Evolutionary conservation across 2,113 vertebrate species (phyloP).

Genomic region (Ploceus nigricollis): DNA sequence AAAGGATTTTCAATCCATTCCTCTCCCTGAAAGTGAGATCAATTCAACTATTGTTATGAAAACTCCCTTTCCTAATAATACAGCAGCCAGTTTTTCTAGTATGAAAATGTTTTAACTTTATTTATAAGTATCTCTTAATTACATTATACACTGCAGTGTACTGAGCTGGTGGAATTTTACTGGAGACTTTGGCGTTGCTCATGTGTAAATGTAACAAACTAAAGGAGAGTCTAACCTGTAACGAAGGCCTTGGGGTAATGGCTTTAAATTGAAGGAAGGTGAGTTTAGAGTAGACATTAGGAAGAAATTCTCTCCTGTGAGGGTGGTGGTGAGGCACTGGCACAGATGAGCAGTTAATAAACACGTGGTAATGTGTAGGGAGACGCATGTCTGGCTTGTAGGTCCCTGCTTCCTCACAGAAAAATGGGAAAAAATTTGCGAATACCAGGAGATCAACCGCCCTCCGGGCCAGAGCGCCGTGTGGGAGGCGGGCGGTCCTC

Average conservation of each 20-base stretch:
- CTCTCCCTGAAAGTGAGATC: not conserved
- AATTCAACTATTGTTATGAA: not conserved
- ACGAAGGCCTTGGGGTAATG: not conserved
- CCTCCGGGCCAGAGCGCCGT: accelerated
- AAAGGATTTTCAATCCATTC: not conserved
- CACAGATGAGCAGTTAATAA: not conserved
- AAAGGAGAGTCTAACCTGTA: not conserved
- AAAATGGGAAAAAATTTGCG: accelerated
- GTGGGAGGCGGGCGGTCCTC: not conserved
- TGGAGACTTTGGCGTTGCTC: not conserved
- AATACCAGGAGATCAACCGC: accelerated
- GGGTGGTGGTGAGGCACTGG: not conserved
- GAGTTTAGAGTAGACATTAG: not conserved
- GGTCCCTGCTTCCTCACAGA: not conserved
- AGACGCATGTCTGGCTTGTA: accelerated
- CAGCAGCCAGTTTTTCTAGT: not conserved
- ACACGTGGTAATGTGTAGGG: not conserved
- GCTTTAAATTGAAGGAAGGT: not conserved
- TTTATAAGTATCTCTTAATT: not conserved
- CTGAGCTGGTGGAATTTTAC: not conserved
- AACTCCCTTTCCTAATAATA: not conserved
- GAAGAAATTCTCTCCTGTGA: not conserved
- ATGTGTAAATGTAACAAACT: not conserved
- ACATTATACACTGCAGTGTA: not conserved
- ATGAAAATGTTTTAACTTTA: not conserved